Evolutionary conservation across 2,113 vertebrate genomes (phyloP), one percentile per base, ranked within the genome.

Genomic region (Manacus vitellinus): DNA sequence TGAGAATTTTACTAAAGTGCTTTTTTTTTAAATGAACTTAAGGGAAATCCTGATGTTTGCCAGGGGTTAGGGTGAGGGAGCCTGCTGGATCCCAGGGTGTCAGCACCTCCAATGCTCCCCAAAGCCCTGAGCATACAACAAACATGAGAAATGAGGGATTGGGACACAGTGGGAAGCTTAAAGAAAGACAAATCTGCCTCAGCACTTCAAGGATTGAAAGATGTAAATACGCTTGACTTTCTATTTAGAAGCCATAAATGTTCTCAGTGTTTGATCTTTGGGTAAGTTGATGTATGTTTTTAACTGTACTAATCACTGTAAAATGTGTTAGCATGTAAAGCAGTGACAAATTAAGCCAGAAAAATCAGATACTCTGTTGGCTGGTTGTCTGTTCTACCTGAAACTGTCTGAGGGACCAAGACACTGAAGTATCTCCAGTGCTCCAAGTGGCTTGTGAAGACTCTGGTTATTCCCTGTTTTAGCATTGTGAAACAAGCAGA

Each of bases 201-300:
- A 72, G 56, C 0, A 1, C 46, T 72, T 83, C 47, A 39, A 87
- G 78, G 49, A 44, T 23, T 80, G 81, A 74, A 90, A 84, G 68
- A 37, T 97, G 90, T 93, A 97, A 95, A 95, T 97, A 92, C 3
- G 27, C 89, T 77, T 62, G 44, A 63, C 49, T 88, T 59, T 72
- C 77, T 74, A 89, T 84, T 91, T 94, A 95, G 96, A 97, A 97
- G 94, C 95, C 93, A 96, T 96, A 91, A 81, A 31, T 66, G 92
- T 94, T 95, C 72, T 82, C 10, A 10, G 68, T 94, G 91, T 96
- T 92, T 92, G 89, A 70, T 62, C 85, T 76, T 54, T 16, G 68
- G 85, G 79, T 94, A 75, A 85, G 54, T 19, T 81, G 74, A 58
- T 91, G 93, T 87, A 10, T 4, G 4, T 92, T 92, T 92, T 91